Evolutionary conservation across 2,888 invertebrate genomes (phyloP), one percentile per base, ranked within the genome.

Genomic region (Netelia fuscicornis): DNA sequence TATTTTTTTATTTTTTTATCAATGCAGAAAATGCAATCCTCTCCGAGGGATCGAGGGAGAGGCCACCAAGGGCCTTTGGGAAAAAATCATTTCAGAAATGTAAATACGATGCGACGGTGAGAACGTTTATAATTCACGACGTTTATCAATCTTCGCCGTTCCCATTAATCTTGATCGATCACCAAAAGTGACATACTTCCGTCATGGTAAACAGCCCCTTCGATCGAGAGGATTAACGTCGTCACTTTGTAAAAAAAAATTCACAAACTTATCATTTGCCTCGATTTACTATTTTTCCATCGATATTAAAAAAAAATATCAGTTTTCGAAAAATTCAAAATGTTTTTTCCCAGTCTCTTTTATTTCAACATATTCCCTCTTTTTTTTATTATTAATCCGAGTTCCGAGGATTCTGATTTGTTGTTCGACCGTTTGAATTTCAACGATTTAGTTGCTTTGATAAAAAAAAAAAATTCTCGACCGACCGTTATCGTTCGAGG

Each of bases 111-210:
- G n/a, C 52, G 2, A 30, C 9, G 20, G 42, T 9, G n/a, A 10
- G n/a, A 48, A 17, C 37, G 56, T 60, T 60, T 74, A 20, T 25
- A 44, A 48, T 58, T 56, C 56, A 54, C 56, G 64, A 30, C 23
- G 10, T 37, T 64, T 52, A 13, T 71, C 37, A 64, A 71, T 37
- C 58, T 54, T 13, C 17, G 71, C 10, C 9, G 2, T 30, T 64
- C 54, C 13, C 56, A 79, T 83, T 68, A 44, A 75, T 79, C 62
- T 62, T 79, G 30, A 79, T 79, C 83, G 68, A 79, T 79, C 68
- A 78, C 37, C 25, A 42, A 54, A 60, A 64, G 67, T 20, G 30
- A 23, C 78, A 54, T 74, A 37, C 25, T 56, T 56, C 52, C 30
- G 48, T 44, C 42, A 13, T 9, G 30, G 48, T 13, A 42, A 13